Evolutionary conservation across 37 sponge, comb jelly and placozoan species (phyloP), one percentile per base, ranked within the genome.

Genomic region (Diacarnus erythraeanus): DNA sequence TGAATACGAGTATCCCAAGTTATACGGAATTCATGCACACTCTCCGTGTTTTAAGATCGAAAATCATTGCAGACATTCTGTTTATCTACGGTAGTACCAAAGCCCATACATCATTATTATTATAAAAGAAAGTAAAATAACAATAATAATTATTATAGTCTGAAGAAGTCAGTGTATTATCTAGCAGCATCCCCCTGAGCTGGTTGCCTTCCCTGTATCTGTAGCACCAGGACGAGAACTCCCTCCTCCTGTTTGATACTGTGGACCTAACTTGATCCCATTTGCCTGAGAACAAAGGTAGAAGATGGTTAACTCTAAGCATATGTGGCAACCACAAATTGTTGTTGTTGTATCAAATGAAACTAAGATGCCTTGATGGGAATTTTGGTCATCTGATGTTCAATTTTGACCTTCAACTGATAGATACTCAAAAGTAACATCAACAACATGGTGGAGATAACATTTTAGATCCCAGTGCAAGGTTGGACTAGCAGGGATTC

Each of bases 191-290:
- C 94, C 94, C 8, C 82, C 76, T 3, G 75, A 63, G 23, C 51
- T 69, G 0, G 78, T 60, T 42, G 42, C 31, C 33, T 40, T 75
- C 27, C 80, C 76, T 23, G 68, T 25, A n/a, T 69, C 81, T 25
- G 66, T 44, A 47, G 69, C 66, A 36, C 67, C 82, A 12, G 79
- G 56, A 21, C 72, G 78, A 36, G 33, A 29, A 25, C 86, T 56
- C 22, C 84, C 37, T 22, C 89, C 89, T 57, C 84, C 84, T 40
- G 80, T 74, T 68, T 78, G 88, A 71, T 94, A 89, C 66, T 94
- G 94, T 17, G 97, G 97, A 26, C 99, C 99, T 33, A 98, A 74
- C 68, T 98, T 98, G 72, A 98, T 98, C 6, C 99, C 99, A 86
- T 96, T 98, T n/a, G 99, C 99, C 97, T 97, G 72, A 23, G 78